These are phyloP conservation scores for Drosophila mettleri DNA, from an alignment of 2,888 invertebrate genomes.

Conservation along the genomic window DNA sequence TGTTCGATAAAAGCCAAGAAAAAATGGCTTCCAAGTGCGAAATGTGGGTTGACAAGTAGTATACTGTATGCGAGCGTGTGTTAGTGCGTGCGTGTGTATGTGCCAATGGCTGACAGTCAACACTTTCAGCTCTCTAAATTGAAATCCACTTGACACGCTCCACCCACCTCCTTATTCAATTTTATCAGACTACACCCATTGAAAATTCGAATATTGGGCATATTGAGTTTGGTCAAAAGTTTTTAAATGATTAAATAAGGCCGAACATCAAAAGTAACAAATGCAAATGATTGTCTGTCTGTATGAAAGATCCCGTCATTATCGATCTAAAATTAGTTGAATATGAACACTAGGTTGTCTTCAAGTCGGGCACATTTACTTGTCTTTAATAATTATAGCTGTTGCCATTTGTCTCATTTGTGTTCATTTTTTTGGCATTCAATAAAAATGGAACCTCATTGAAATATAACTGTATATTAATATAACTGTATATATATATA, in stretches of 20 bases:
- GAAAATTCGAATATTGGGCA: background rate
- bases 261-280: background rate
- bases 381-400: slow-evolving; percentile 23
- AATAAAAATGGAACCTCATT: slow-evolving; percentile 66
- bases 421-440: slow-evolving; percentile 53
- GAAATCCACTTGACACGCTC: slow-evolving; percentile 74
- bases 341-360: background rate
- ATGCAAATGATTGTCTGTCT: background rate
- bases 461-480: background rate
- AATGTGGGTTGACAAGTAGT: slow-evolving; percentile 61
- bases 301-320: too few species aligned
- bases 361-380: background rate
- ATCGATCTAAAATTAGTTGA: too few species aligned
- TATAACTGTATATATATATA: slow-evolving; percentile 9
- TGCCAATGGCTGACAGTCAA: slow-evolving; percentile 78
- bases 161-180: slow-evolving; percentile 16
- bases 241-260: background rate
- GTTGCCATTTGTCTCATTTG: slow-evolving; percentile 60
- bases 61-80: slow-evolving; percentile 6
- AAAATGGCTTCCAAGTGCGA: slow-evolving; percentile 76
- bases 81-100: slow-evolving; percentile 33
- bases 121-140: slow-evolving; percentile 71
- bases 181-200: background rate
- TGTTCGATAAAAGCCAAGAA: slow-evolving; percentile 69
- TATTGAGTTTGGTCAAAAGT: background rate